Base-by-base conservation (phyloP, 2,888 invertebrate species). In the Microctonus hyperodae region DNA sequence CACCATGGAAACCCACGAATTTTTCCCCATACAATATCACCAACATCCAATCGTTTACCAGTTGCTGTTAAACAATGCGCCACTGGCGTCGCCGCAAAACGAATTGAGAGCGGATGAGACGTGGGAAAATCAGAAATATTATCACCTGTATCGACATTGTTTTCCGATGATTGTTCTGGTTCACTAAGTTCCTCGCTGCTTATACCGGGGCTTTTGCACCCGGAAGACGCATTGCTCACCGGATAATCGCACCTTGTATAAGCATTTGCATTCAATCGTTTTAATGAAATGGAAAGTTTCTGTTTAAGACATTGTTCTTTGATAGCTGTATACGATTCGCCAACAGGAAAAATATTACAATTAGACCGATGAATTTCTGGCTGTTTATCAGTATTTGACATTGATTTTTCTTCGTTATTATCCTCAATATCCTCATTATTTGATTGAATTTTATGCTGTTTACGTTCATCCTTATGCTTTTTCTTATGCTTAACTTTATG, bases 11-110 rank as follows among this genome's bases (percentile, higher is more conserved):
- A 94, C 1, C 93, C 94, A 70, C 90, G 90, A 55, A 94, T 90
- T 83, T 95, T 94, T 0, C 94, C 95, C 95, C 95, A 95, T 4
- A 95, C 92, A 60, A 95, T 90, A 82, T 94, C 94, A 0, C 94
- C 94, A 0, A 90, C 88, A 20, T 88, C 86, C 76, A 91, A 87
- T 65, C 86, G 77, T 28, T 80, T 85, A 72, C 88, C 88, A 70
- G 85, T 87, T 7, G 85, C 83, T 5, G 87, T 86, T 4, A 85
- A 80, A 73, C 89, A 89, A 70, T 87, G 88, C 11, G 85, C 84
- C 2, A 89, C 86, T 9, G 86, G 84, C 64, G 87, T 87, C 13
- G 88, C 86, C 60, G 88, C 87, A 25, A 89, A 85, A 66, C 87
- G 85, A 81, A 89, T 86, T 83, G 88, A 87, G 48, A 89, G 75